Evolutionary conservation across 1,140 invertebrate genomes (phyloP).

Genomic region (Thaumatotibia leucotreta): DNA sequence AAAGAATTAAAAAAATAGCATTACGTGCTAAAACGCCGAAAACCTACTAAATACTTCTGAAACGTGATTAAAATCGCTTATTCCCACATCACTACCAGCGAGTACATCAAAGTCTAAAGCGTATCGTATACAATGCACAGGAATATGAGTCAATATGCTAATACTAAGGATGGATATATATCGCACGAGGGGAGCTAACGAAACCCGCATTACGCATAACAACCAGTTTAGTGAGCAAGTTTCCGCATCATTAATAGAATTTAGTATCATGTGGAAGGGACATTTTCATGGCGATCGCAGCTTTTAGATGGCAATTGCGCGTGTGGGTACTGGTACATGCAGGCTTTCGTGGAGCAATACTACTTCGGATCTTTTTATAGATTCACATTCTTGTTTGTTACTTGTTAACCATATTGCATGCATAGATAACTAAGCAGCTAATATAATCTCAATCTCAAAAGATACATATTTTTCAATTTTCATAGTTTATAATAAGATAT

Average conservation of each 20-base stretch:
- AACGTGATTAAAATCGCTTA: too few species aligned
- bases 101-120: background rate
- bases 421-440: too few species aligned
- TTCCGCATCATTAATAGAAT: conserved; percentile 9
- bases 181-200: background rate
- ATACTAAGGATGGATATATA: background rate
- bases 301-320: background rate
- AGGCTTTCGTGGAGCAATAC: background rate
- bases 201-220: conserved; percentile 7
- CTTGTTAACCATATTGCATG: too few species aligned
- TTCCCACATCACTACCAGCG: background rate
- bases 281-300: background rate
- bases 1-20: too few species aligned
- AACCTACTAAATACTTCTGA: too few species aligned
- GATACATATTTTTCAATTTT: too few species aligned
- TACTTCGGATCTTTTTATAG: background rate
- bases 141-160: background rate
- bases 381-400: background rate
- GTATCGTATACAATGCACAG: background rate
- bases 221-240: conserved; percentile 6
- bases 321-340: background rate
- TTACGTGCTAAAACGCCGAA: too few species aligned
- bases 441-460: too few species aligned
- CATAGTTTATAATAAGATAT: too few species aligned
- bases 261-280: background rate